Base-by-base conservation (phyloP, 1,140 invertebrate species). In the Pemphigus obesinymphae region DNA sequence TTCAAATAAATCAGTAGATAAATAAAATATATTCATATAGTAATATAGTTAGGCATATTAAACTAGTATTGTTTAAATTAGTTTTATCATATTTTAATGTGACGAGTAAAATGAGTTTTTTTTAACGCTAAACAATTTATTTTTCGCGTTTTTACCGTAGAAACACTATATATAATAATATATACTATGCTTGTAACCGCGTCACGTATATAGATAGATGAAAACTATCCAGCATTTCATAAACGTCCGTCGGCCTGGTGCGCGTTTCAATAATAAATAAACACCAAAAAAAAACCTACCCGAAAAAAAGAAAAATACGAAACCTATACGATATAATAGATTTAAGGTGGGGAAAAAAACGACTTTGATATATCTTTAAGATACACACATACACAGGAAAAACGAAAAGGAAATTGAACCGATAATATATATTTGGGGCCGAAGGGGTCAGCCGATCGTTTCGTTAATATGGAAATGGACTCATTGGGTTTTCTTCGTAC, bases 401-500 rank as follows among this genome's bases (percentile, higher is more conserved):
- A 45, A 70, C 68, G 34, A 78, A 75, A 75, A 75, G 72, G 72
- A 75, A 75, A 75, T 75, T 55, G 72, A 75, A 75, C 29, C 72
- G 20, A 75, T n/a, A n/a, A n/a, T 75, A 75, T 75, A 75, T 75
- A 53, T 50, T 75, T 31, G 13, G 20, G 15, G 10, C 11, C 34
- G 37, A 34, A 13, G n/a, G 6, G 34, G 34, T 34, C 20, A 20
- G 20, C n/a, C 11, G 13, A 11, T 70, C 70, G 70, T 73, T 73
- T 73, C 20, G 31, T 55, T 37, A 53, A 55, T 76, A 76, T 76
- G 31, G 31, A 76, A 55, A 58, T 58, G 45, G 70, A 31, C 37
- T 20, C 17, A 17, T 48, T 70, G 7, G n/a, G 10, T 72, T 31
- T 72, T 72, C 17, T 72, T 75, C 34, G 34, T 50, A 76, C 73